Base-by-base conservation (phyloP, 2,113 vertebrate genomes). In the Corynorhinus townsendii region DNA sequence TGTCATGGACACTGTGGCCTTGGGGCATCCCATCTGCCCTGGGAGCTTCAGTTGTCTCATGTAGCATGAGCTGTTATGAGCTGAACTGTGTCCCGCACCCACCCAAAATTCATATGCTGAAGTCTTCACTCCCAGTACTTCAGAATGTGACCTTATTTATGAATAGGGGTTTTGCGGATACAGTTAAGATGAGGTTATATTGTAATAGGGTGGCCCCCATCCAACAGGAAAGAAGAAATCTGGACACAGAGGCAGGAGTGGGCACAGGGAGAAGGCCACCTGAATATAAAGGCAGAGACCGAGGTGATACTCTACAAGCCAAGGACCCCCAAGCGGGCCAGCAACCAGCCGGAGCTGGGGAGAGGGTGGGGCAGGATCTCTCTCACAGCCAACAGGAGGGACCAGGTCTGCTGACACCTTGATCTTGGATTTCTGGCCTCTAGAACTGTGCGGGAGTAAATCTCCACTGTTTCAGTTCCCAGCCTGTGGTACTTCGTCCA, bases 401-500 rank as follows among this genome's bases (percentile, higher is more conserved):
- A 1, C 33, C 35, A 6, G 12, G 33, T 8, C 6, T 16, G 49
- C 49, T 1, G 0, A 5, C 35, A 4, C 30, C 30, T 45, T 26
- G 56, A 49, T 11, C 19, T 26, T 10, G 7, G 62, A 35, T n/a
- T 1, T 47, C 64, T 15, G 68, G 33, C 38, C 85, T 89, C 49
- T 24, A 5, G 62, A 40, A 28, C 47, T 43, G 24, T 5, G 54
- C 20, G 66, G 38, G 8, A 33, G 7, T 30, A 16, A 40, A 15
- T n/a, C 38, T 54, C 10, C 16, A 2, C 2, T 11, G 2, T 19
- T 19, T 24, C 7, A 35, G 33, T 4, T 4, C 11, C 11, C 16
- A 3, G 75, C 5, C 49, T 5, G 22, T 0, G 2, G 62, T 2
- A 1, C 64, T 28, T 28, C 43, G 75, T 19, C 33, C 2, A 30